These are phyloP conservation scores for Electrona antarctica DNA, from an alignment of 2,113 vertebrate genomes.

Conservation along the genomic window DNA sequence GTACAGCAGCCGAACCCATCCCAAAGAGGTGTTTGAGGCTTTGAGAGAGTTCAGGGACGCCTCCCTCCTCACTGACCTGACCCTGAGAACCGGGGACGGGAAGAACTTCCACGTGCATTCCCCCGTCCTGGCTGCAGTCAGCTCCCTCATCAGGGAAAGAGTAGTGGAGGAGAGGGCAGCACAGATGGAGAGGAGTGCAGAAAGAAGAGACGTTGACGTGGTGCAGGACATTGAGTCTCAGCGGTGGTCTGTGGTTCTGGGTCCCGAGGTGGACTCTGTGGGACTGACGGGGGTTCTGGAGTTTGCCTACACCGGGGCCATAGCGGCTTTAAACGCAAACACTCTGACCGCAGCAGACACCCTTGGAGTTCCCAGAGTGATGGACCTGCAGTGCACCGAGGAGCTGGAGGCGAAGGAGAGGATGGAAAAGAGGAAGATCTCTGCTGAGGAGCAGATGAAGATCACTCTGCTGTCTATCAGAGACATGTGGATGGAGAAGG, in stretches of 20 bases:
- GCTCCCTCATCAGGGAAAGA: constrained; percentile 61
- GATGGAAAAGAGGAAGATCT: neutral
- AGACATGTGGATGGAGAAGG: constrained; percentile 67
- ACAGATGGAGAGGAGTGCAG: neutral
- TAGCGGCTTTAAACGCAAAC: constrained; percentile 25
- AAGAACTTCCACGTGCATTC: constrained; percentile 61
- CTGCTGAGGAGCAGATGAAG: constrained; percentile 74
- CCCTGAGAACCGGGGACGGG: constrained; percentile 45
- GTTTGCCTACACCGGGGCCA: constrained; percentile 76
- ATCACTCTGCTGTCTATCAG: constrained; percentile 73
- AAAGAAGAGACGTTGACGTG: neutral
- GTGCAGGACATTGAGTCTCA: neutral
- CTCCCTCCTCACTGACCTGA: constrained; percentile 70
- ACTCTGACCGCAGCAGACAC: constrained; percentile 40
- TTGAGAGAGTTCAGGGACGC: constrained; percentile 68
- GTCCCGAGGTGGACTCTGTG: constrained; percentile 25
- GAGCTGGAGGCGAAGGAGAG: neutral
- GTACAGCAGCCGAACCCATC: constrained; percentile 47
- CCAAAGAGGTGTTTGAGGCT: constrained; percentile 61
- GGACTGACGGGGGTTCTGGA: constrained; percentile 70
- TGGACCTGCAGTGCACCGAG: constrained; percentile 60
- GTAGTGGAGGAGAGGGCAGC: constrained; percentile 31
- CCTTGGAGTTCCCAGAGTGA: constrained; percentile 73
- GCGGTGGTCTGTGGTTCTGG: constrained; percentile 33
- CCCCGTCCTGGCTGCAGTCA: constrained; percentile 74